These are phyloP conservation scores for Poecilobothrus nobilitatus DNA, from an alignment of 2,888 invertebrate genomes.

Conservation along the genomic window DNA sequence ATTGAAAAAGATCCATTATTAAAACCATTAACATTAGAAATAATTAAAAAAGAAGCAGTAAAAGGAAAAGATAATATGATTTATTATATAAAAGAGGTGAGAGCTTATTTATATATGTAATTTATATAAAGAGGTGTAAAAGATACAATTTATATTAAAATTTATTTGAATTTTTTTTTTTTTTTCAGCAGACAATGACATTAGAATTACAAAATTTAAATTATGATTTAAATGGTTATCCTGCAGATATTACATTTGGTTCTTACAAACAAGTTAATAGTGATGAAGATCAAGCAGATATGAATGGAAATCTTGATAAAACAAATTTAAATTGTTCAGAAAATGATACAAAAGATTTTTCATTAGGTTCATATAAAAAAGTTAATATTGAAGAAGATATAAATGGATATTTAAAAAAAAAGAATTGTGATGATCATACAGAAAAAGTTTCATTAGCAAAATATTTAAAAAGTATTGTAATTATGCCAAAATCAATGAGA, in stretches of 20 bases:
- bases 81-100: conserved; percentile 36
- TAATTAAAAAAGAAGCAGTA: conserved; percentile 37
- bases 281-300: background rate
- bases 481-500: conserved; percentile 51
- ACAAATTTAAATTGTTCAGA: background rate
- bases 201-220: conserved; percentile 26
- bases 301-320: background rate
- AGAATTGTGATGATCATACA: conserved; percentile 15
- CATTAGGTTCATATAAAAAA: no score
- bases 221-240: background rate
- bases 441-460: conserved; percentile 33
- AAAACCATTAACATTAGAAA: conserved; percentile 35
- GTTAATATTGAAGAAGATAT: background rate
- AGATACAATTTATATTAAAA: no score
- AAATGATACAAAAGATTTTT: background rate
- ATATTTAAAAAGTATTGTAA: conserved; percentile 49
- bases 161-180: no score
- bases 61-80: conserved; percentile 35
- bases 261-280: background rate
- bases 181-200: conserved; percentile 26
- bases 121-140: background rate
- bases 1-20: conserved; percentile 39
- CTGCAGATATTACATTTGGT: background rate
- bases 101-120: background rate
- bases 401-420: background rate